phyloP scores from a whole-genome alignment of 2,888 invertebrate species.

The Myathropa florea region DNA sequence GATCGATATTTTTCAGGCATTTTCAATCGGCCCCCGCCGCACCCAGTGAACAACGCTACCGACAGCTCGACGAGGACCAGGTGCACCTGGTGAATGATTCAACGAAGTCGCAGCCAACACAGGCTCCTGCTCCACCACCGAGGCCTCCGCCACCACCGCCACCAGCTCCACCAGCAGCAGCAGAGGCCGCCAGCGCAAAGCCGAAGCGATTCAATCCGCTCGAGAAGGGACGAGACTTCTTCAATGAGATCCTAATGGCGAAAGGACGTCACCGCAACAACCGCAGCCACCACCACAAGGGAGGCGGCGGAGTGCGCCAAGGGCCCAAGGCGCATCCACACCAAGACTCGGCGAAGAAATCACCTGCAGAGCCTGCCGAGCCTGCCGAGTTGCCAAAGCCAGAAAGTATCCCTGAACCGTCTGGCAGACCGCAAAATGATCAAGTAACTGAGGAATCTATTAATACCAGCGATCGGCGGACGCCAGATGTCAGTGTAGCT shows the following conservation, averaged over 20 bases:
- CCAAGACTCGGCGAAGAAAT: constrained; percentile 28
- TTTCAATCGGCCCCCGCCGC: constrained; percentile 20
- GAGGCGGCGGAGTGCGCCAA: constrained; percentile 2
- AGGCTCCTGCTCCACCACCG: not conserved
- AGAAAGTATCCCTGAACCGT: constrained; percentile 41
- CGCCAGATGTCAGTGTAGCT: constrained; percentile 60
- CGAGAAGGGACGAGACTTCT: constrained; percentile 77
- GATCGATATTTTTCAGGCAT: constrained; percentile 55
- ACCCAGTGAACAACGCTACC: constrained; percentile 32
- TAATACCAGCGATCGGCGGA: constrained; percentile 40
- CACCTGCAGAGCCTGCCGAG: not conserved
- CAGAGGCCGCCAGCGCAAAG: constrained; percentile 9
- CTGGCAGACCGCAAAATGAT: constrained; percentile 49
- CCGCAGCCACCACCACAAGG: constrained; percentile 73
- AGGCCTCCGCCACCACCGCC: not conserved
- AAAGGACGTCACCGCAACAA: constrained; percentile 80
- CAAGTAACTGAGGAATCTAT: constrained; percentile 60
- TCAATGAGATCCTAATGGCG: constrained; percentile 79
- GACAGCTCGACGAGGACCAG: constrained; percentile 39
- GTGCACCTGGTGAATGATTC: constrained; percentile 8
- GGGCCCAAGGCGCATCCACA: not conserved
- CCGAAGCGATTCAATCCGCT: constrained; percentile 74
- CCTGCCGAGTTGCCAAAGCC: constrained; percentile 19
- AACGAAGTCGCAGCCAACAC: not conserved
- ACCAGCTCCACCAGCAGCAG: not conserved